Evolutionary conservation across 2,888 invertebrate species (phyloP).

Genomic region (Amaurobius ferox): DNA sequence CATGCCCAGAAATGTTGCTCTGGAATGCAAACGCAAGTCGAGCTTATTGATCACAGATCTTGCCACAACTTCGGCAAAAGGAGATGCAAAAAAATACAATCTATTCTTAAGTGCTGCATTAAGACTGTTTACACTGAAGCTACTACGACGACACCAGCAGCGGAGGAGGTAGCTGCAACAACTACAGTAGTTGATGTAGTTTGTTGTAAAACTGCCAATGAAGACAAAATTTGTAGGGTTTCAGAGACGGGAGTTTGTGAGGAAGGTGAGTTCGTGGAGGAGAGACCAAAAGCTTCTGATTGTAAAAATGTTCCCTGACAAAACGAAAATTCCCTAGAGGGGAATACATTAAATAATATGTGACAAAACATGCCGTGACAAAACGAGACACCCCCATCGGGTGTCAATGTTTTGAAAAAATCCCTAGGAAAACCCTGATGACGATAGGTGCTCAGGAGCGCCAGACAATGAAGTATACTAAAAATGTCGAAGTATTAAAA

Average conservation of each 20-base stretch:
- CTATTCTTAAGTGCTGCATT: conserved; percentile 62
- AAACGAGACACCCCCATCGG: not conserved
- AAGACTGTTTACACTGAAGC: conserved; percentile 27
- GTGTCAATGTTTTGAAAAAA: not conserved
- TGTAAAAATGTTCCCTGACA: conserved; percentile 18
- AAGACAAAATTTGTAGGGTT: conserved; percentile 17
- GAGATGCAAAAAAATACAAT: conserved; percentile 55
- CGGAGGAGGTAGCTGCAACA: not conserved
- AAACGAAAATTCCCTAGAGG: not conserved
- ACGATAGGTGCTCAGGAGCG: conserved; percentile 26
- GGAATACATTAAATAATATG: too few species aligned
- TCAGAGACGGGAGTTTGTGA: not conserved
- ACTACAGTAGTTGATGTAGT: not conserved
- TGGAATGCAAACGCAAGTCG: not conserved
- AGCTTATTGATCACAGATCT: not conserved
- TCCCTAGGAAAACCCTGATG: conserved; percentile 36
- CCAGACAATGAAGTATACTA: too few species aligned
- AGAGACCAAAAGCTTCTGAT: not conserved
- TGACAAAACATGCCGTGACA: too few species aligned
- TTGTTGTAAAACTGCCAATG: conserved; percentile 15
- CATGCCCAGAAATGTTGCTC: conserved; percentile 47
- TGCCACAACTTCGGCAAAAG: conserved; percentile 50
- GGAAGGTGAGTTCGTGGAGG: conserved; percentile 8
- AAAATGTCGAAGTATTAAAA: too few species aligned
- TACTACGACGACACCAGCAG: not conserved